Conservation (phyloP, 1,140 invertebrate species). For the Monochamus saltuarius region DNA sequence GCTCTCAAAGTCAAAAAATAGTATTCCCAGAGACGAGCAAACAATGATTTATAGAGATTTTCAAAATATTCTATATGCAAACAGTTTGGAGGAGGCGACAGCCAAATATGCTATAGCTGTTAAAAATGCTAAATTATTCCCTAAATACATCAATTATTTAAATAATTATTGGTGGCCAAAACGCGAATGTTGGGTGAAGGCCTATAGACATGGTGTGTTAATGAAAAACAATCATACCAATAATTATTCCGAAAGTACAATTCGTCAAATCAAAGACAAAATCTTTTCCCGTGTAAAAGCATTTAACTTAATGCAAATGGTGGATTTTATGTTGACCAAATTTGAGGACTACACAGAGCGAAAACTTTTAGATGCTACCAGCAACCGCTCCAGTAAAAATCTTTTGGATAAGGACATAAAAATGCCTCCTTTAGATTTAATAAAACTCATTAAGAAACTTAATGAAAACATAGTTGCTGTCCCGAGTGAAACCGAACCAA, state of each 20-base stretch:
- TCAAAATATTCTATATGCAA: constrained; percentile 9
- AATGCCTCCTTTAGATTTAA: too few relatives aligned
- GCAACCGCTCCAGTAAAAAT: background rate
- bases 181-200: background rate
- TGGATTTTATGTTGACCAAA: constrained; percentile 8
- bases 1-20: background rate
- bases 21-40: too few relatives aligned
- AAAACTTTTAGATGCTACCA: background rate
- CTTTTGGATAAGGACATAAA: background rate
- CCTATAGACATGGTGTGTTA: background rate
- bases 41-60: constrained; percentile 4
- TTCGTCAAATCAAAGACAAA: constrained; percentile 9
- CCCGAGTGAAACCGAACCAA: background rate
- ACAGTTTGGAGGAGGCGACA: background rate
- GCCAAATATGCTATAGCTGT: background rate
- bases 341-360: background rate
- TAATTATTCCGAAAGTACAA: background rate
- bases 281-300: constrained; percentile 2
- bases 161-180: background rate
- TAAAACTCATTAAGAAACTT: background rate
- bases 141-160: background rate
- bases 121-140: background rate
- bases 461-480: constrained; percentile 7
- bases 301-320: constrained; percentile 6
- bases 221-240: background rate